Conservation (phyloP, 2,113 vertebrate species). For the Oceanites oceanicus region DNA sequence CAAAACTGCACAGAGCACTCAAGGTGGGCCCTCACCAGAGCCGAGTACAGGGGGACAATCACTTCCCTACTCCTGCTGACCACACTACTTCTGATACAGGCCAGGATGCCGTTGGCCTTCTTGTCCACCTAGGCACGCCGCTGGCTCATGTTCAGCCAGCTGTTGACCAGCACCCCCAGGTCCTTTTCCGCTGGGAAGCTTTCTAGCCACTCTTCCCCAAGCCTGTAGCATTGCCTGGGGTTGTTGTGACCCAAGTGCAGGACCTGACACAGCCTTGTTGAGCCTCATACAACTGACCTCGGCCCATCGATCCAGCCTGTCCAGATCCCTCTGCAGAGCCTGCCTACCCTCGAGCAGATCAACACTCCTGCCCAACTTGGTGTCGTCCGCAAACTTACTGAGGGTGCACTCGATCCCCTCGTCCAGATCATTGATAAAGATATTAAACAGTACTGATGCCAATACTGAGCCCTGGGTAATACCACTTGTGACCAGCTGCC, state of each 20-base stretch:
- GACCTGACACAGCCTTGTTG: not conserved
- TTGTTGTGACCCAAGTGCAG: not conserved
- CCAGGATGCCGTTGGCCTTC: fast-evolving
- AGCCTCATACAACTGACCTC: not conserved
- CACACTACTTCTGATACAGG: not conserved
- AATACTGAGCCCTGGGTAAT: not conserved
- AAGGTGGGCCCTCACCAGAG: fast-evolving
- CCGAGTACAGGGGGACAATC: fast-evolving
- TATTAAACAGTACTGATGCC: not conserved
- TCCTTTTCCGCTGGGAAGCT: not conserved
- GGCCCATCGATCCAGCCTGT: not conserved
- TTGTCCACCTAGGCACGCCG: not conserved
- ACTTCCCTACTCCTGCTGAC: not conserved
- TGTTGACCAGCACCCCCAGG: not conserved
- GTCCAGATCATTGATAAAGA: not conserved
- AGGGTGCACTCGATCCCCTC: too few species aligned
- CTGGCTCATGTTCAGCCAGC: not conserved
- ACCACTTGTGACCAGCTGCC: fast-evolving
- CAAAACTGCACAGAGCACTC: not conserved
- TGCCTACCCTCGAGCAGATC: not conserved
- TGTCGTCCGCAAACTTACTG: not conserved
- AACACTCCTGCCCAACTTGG: not conserved
- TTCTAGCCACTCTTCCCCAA: not conserved
- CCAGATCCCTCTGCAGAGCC: not conserved
- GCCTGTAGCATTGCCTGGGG: fast-evolving